Base-by-base conservation (phyloP, 2,113 vertebrate species). In the Hiodon tergisus region DNA sequence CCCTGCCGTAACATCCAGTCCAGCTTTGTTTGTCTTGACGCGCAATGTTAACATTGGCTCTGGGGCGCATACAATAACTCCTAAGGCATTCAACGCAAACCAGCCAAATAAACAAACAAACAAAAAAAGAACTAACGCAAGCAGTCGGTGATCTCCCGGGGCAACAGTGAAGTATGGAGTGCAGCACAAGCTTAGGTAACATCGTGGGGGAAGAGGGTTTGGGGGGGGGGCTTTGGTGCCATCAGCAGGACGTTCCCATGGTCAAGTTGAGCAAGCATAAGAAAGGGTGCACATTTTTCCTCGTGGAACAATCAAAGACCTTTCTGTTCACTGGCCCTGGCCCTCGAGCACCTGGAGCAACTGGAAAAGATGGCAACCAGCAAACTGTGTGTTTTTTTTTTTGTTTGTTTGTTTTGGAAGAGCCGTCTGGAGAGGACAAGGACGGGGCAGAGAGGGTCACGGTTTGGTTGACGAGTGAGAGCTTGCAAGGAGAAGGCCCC, bases 41-140 rank as follows among this genome's bases (percentile, higher is more conserved):
- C 58, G 62, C 63, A 46, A 48, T 58, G 73, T 65, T 67, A 67
- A 59, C 54, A 59, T 58, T 66, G 52, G 51, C 72, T 52, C 14
- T 2, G 3, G 51, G n/a, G 11, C 50, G 53, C 13, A 53, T 8
- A 69, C 8, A 53, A 69, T 53, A 69, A 69, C 8, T 7, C 13
- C 14, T 3, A 2, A 17, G 13, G 53, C 63, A 66, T 47, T 66
- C 57, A 53, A 48, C 48, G 17, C 51, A 73, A 62, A 73, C 52
- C n/a, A 46, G 55, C 16, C 17, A 51, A 48, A 54, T 54, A 16
- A 50, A 69, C 31, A 31, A 31, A 31, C 31, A 31, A 31, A 31
- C 31, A 31, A 31, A 31, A 31, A 31, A 31, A 31, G 31, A 31
- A 31, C 31, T 31, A 31, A 31, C 31, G 31, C 31, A 50, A 54